Base-by-base conservation (phyloP, 2,797 vertebrate species). In the Oceanodroma leucorhoa region DNA sequence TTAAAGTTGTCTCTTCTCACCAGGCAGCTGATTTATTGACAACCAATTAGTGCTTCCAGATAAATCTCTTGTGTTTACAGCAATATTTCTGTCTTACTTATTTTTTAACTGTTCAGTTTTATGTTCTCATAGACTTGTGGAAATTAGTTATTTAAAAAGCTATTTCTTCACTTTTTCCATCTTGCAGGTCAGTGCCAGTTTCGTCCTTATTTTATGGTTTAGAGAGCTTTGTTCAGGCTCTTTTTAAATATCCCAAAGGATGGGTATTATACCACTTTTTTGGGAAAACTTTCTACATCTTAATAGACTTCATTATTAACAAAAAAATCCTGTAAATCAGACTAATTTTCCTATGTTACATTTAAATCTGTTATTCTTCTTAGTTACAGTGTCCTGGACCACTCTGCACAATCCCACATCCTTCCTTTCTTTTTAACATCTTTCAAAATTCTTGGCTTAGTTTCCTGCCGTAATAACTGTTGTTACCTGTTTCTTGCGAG, bases 101-200 rank as follows among this genome's bases (percentile, higher is more conserved):
- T 34, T 87, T 94, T 95, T 94, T 95, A 94, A 93, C 62, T 76
- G 36, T 82, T 96, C 94, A 30, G 15, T 84, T 90, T 95, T 79
- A 77, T 70, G 41, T 70, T 86, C 70, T 76, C 41, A 90, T 17
- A 60, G 62, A 34, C 51, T 82, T 61, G 61, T 84, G 73, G 77
- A 96, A 93, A 94, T 90, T 70, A 91, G n/a, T 87, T 90, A 72
- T 84, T 93, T 85, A 88, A 85, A 94, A 95, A 96, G 38, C 21
- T 57, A 70, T 84, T 96, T 94, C 87, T 83, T 94, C 87, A 93
- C 55, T 85, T 96, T 97, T 96, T 94, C 87, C 80, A 76, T 93
- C 36, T 83, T 58, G 46, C 50, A 72, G 72, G 29, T 88, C 69
- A 69, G 5, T 7, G 45, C 75, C 82, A 93, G 75, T 34, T 43